These are phyloP conservation scores for Hirudinaria manillensis DNA, from an alignment of 2,888 invertebrate genomes.

Conservation along the genomic window DNA sequence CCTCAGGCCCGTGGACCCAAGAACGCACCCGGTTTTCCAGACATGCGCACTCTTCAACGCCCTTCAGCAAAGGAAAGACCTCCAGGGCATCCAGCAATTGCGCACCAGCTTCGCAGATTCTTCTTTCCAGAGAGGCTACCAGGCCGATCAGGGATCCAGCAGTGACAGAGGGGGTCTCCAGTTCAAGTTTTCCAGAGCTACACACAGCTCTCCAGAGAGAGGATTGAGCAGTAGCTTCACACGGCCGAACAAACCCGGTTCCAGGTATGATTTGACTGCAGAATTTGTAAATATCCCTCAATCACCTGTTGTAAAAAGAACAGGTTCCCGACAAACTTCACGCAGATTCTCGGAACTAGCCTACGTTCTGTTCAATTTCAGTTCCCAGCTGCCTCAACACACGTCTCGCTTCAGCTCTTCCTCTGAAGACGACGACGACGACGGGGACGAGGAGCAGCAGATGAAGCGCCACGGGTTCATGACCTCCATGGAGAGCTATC, in stretches of 20 bases:
- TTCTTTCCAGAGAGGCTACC: too few relatives aligned
- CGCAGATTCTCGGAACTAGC: neutral
- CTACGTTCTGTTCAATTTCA: neutral
- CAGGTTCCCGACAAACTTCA: neutral
- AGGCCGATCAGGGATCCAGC: too few relatives aligned
- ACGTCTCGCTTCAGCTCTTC: neutral
- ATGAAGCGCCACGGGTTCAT: neutral
- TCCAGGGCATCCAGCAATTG: neutral
- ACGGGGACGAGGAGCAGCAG: neutral
- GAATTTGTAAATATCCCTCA: too few relatives aligned
- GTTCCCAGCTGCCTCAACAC: neutral
- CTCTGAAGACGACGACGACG: neutral
- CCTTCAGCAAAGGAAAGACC: neutral
- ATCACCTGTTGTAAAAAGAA: neutral
- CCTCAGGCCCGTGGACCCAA: neutral
- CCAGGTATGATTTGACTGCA: too few relatives aligned
- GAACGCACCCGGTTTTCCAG: neutral
- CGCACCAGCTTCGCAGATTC: too few relatives aligned
- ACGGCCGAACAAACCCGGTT: too few relatives aligned
- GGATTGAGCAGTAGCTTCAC: too few relatives aligned
- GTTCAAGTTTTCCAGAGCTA: too few relatives aligned
- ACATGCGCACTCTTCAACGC: neutral
- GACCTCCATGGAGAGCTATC: conserved; percentile 1
- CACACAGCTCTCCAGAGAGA: too few relatives aligned
- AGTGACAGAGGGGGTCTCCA: too few relatives aligned